Evolutionary conservation across 2,888 invertebrate genomes (phyloP), one percentile per base, ranked within the genome.

Genomic region (Miltochrista miniata): DNA sequence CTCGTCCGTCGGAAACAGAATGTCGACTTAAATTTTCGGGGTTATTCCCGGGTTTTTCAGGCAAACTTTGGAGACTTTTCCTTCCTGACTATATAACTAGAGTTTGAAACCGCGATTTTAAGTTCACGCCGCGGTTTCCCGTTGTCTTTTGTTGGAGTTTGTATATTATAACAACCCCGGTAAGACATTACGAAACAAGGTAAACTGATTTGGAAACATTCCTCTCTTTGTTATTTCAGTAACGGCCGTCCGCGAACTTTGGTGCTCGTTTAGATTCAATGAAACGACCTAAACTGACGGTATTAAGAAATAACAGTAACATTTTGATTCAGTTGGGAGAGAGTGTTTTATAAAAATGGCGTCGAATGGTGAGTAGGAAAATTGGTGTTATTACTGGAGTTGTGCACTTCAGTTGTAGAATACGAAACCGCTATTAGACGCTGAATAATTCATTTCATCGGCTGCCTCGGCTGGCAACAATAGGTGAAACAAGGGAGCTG

Each of bases 11-110:
- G 88, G 89, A 87, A 85, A 76, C 81, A 77, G 79, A 81, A 80
- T 79, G 83, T 79, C 78, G 74, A 78, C 75, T 78, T 84, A 79
- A 78, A 81, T 85, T 85, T 89, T 85, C 79, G 69, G 81, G 80
- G 79, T 68, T 83, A 84, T 85, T 82, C 74, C 79, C 80, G 70
- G 74, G 78, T 75, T 83, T 86, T 85, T 83, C 70, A 74, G 79
- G 72, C 72, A 70, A 82, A 83, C 77, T 83, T 86, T 77, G 66
- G 76, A 78, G 81, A 74, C 75, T 78, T 79, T 85, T 82, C 85
- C 87, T 88, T 87, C 86, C 87, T 84, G 87, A 83, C 85, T 87
- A 82, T 64, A 73, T 79, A 79, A 81, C 83, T 57, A 40, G 79
- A 80, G 79, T 81, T 84, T 79, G 78, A 78, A 83, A 80, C 79